Evolutionary conservation across 1,140 invertebrate species (phyloP), one percentile per base, ranked within the genome.

Genomic region (Drosophila mauritiana): DNA sequence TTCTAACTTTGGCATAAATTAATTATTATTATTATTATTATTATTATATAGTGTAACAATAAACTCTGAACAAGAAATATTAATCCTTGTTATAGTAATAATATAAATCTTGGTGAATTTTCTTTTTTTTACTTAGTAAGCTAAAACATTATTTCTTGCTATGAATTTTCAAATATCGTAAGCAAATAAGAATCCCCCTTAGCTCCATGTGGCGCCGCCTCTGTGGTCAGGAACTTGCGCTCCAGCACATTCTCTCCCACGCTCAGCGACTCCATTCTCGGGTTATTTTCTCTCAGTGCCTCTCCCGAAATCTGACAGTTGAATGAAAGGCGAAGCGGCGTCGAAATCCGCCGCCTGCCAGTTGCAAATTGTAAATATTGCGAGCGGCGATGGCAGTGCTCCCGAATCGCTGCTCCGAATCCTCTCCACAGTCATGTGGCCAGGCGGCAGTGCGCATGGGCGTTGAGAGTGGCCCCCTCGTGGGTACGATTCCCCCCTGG

Each of bases 341-440:
- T 73, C 58, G 63, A 46, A 17, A 40, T 25, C 59, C 61, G 45
- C 53, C 63, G 54, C 62, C 58, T 62, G 52, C 45, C 39, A 70
- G 74, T 70, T 90, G 77, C 62, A 88, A 53, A 72, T 64, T 79
- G 88, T 88, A 91, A 91, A 84, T 84, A 90, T 65, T 86, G 57
- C 68, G 63, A 55, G 62, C 25, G 37, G 51, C 36, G 53, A 17
- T 46, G 27, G 51, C 27, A 4, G 13, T 5, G 48, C 27, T 17
- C 15, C 36, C 36, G 8, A 31, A 31, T 31, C 31, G 31, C 7
- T 31, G 31, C 49, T 40, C 13, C 31, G 25, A 15, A 31, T 27
- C 48, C 49, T 17, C 49, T 70, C 27, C 36, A 52, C 43, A 72
- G 68, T 49, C 42, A 67, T 61, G 62, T 52, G 34, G 10, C 43